Base-by-base conservation (phyloP, 2,888 invertebrate species). In the Strigamia transsilvanica region DNA sequence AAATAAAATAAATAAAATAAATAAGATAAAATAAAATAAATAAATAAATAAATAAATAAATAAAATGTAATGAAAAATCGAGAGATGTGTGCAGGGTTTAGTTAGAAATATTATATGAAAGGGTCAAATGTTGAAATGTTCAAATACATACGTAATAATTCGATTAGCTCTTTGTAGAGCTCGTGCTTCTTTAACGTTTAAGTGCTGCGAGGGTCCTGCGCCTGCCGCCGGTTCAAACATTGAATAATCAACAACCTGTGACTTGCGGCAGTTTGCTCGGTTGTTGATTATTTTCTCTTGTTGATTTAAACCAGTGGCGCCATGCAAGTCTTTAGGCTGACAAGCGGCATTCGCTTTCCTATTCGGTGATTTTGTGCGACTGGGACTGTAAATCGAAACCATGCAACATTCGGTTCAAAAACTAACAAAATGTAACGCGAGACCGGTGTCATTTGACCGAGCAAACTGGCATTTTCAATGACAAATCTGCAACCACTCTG, bases 91-190 rank as follows among this genome's bases (percentile, higher is more conserved):
- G 34, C 7, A 3, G 34, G 34, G 34, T 34, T 34, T 34, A 34
- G 34, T 34, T 34, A 34, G 34, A 34, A 7, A 34, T n/a, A n/a
- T 61, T 9, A 61, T 23, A 12, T 21, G 1, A 80, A 80, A 80
- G 42, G 42, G n/a, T n/a, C n/a, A n/a, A n/a, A n/a, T n/a, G 21
- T 51, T n/a, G n/a, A n/a, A n/a, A n/a, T n/a, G n/a, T n/a, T n/a
- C 3, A 21, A 51, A 56, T 73, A 73, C 82, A 42, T 82, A 83
- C 85, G 83, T 83, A 34, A 85, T 73, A 66, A 85, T 85, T 61
- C 84, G 84, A 83, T 84, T 84, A 23, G 88, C 87, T 82, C 85
- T 85, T 82, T 86, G 86, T 82, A 87, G 85, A 81, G 86, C 86
- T 79, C 83, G 85, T 18, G 86, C 86, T 32, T 87, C 87, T 51